Conservation (phyloP, 2,888 invertebrate species). For the Stenotaenia linearis region DNA sequence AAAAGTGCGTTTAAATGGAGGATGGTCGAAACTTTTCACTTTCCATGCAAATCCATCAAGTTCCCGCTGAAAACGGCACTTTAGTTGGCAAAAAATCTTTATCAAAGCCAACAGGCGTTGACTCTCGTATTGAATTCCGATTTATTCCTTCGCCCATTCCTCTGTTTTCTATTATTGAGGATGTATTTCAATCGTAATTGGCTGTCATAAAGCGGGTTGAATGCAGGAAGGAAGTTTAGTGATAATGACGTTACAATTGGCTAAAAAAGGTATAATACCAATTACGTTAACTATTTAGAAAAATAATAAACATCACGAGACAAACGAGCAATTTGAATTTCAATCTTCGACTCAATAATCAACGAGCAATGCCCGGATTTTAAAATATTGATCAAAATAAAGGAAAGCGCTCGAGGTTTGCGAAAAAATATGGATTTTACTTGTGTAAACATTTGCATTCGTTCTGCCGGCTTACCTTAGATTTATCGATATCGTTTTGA, state of each 20-base stretch:
- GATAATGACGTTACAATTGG: neutral
- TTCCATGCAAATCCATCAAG: neutral
- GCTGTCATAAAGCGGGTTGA: neutral
- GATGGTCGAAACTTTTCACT: neutral
- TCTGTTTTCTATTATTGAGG: neutral
- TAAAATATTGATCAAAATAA: no score
- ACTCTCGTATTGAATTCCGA: conserved; percentile 8
- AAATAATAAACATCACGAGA: no score
- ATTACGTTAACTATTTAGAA: neutral
- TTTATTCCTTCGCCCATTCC: neutral
- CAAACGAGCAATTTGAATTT: no score
- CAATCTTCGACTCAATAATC: neutral
- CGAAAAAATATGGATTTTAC: neutral
- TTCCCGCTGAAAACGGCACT: neutral
- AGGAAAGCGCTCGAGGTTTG: neutral
- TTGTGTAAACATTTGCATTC: neutral
- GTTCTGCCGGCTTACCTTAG: neutral
- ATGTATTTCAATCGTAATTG: neutral
- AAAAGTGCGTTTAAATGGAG: neutral
- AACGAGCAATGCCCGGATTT: neutral
- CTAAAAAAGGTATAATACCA: neutral
- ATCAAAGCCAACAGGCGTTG: conserved; percentile 26
- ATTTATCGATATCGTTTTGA: neutral
- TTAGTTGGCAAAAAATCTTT: neutral
- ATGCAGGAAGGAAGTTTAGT: neutral